Percentiles rank a stretch among this genome's conserved stretches.
Conservation (phyloP, 2,797 vertebrate species). For the Mastacembelus armatus region DNA sequence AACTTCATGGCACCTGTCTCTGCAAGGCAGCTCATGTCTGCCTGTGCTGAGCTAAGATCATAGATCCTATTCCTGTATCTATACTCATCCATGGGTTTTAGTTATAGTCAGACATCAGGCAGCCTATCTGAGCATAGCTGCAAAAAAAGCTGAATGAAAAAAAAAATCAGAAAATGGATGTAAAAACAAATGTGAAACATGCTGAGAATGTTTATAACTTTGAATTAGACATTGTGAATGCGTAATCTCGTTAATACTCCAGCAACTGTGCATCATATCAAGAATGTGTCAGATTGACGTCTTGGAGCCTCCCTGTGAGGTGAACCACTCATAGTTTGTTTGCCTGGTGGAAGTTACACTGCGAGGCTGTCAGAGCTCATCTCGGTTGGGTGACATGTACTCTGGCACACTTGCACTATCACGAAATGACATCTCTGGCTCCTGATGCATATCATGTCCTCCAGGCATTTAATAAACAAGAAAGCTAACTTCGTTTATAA, state of each 20-base stretch:
- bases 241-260: slow-evolving; percentile 43
- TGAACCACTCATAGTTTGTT: slow-evolving; percentile 61
- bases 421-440: slow-evolving; percentile 67
- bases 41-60: slow-evolving; percentile 9
- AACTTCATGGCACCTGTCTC: slow-evolving; percentile 36
- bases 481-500: slow-evolving; percentile 55
- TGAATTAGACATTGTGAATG: slow-evolving; percentile 33
- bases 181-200: slow-evolving; percentile 32
- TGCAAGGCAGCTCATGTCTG: slow-evolving; percentile 7
- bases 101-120: slow-evolving; percentile 19
- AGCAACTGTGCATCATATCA: slow-evolving; percentile 51
- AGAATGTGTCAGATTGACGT: slow-evolving; percentile 59
- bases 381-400: slow-evolving; percentile 64
- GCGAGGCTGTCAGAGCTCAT: slow-evolving; percentile 74
- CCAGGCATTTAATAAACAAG: slow-evolving; percentile 61
- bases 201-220: slow-evolving; percentile 14
- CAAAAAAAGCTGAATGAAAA: slow-evolving; percentile 12
- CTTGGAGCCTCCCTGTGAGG: slow-evolving; percentile 54
- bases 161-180: slow-evolving; percentile 2
- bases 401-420: slow-evolving; percentile 66
- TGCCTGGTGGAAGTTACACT: slow-evolving; percentile 51
- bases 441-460: slow-evolving; percentile 64
- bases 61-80: slow-evolving; percentile 22
- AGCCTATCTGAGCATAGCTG: not conserved
- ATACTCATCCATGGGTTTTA: slow-evolving; percentile 16